These are phyloP conservation scores for Aplodontia rufa DNA, from an alignment of 2,113 vertebrate genomes.

Conservation along the genomic window DNA sequence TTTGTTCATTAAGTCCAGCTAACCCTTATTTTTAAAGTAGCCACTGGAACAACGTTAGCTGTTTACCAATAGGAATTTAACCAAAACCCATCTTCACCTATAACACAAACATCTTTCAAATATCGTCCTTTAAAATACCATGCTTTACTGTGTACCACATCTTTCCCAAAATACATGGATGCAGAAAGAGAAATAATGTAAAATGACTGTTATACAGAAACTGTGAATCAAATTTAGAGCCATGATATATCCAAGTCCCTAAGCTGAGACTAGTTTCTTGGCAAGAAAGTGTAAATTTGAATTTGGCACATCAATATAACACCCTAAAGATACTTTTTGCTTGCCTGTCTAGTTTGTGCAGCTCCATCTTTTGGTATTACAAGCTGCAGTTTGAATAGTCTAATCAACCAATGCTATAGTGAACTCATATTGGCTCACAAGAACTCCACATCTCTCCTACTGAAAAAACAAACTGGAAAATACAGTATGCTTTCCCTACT, in stretches of 20 bases:
- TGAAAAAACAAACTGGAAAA: slow-evolving; percentile 37
- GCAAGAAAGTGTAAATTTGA: background rate
- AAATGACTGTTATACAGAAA: background rate
- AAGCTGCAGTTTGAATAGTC: background rate
- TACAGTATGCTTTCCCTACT: background rate
- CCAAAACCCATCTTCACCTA: slow-evolving; percentile 15
- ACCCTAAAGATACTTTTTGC: background rate
- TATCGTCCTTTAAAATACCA: background rate
- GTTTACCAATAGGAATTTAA: slow-evolving; percentile 34
- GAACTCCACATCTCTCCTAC: slow-evolving; percentile 6
- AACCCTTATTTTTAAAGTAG: background rate
- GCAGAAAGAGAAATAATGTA: background rate
- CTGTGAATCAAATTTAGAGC: background rate
- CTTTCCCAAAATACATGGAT: background rate
- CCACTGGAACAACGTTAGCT: background rate
- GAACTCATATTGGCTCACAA: background rate
- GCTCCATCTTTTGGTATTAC: slow-evolving; percentile 53
- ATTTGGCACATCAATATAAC: background rate
- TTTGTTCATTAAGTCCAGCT: background rate
- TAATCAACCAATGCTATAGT: background rate
- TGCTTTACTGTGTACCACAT: background rate
- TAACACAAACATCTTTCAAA: background rate
- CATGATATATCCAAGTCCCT: slow-evolving; percentile 19
- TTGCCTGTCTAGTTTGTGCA: slow-evolving; percentile 11
- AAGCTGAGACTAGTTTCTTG: slow-evolving; percentile 26